A percentile compares a stretch with the other conserved stretches of the same genome.
phyloP scores from a whole-genome alignment of 2,888 invertebrate genomes.

The Ceramica pisi region DNA sequence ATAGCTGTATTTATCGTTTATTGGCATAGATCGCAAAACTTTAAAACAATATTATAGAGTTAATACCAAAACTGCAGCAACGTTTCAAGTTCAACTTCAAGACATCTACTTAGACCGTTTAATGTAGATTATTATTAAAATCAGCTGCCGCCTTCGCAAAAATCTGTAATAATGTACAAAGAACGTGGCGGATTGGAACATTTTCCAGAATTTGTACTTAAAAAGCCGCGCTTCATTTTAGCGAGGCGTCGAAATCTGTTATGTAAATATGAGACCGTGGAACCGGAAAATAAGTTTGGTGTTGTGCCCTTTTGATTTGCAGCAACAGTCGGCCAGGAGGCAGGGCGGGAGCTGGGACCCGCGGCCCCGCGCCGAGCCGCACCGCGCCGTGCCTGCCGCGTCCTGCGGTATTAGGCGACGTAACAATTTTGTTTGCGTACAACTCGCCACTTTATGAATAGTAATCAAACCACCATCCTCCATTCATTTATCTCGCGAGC shows the following conservation, averaged over 20 bases:
- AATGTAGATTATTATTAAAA: conserved; percentile 53
- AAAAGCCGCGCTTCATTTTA: conserved; percentile 68
- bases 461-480: conserved; percentile 82
- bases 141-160: conserved; percentile 37
- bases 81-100: conserved; percentile 22
- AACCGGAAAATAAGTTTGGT: conserved; percentile 81
- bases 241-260: conserved; percentile 71
- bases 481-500: conserved; percentile 81
- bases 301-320: conserved; percentile 74
- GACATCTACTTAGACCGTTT: conserved; percentile 21
- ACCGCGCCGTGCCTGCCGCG: conserved; percentile 13
- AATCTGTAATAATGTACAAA: conserved; percentile 43
- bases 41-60: conserved; percentile 6
- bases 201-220: conserved; percentile 65
- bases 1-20: background rate
- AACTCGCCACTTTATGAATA: conserved; percentile 84
- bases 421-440: conserved; percentile 77
- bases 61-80: conserved; percentile 22
- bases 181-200: conserved; percentile 44
- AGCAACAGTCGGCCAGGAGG: conserved; percentile 67
- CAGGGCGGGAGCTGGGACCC: conserved; percentile 46
- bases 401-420: conserved; percentile 64
- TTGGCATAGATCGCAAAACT: conserved; percentile 1
- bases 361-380: conserved; percentile 32
- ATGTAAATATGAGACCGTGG: conserved; percentile 80